Conservation (phyloP, 2,797 vertebrate species). For the Picus viridis region DNA sequence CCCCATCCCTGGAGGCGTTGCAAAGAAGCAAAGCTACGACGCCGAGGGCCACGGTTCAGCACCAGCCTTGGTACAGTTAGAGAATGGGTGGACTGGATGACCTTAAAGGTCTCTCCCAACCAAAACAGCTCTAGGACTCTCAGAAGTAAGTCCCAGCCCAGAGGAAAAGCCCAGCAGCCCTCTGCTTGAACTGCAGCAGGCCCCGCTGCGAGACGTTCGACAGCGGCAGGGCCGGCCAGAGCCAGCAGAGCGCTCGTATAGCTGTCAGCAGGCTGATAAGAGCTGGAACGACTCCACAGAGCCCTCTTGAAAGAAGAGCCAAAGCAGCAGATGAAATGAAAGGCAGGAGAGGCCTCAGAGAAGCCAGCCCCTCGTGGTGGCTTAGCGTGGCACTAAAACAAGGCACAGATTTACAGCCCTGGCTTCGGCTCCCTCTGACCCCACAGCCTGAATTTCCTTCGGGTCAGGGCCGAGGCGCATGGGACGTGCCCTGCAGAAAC, state of each 20-base stretch:
- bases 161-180: conserved; percentile 14
- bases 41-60: too few relatives aligned
- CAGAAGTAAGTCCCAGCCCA: conserved; percentile 16
- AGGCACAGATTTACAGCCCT: conserved; percentile 78
- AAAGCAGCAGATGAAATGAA: conserved; percentile 78
- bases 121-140: too few relatives aligned
- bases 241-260: conserved; percentile 81
- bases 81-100: too few relatives aligned
- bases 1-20: too few relatives aligned
- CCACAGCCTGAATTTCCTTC: conserved; percentile 49
- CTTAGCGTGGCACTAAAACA: conserved; percentile 79
- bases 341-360: conserved; percentile 79
- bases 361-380: conserved; percentile 76
- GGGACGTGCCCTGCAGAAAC: not conserved
- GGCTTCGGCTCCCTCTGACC: conserved; percentile 71
- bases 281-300: conserved; percentile 79
- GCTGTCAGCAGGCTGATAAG: conserved; percentile 85
- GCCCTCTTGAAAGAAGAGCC: conserved; percentile 80
- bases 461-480: conserved; percentile 50
- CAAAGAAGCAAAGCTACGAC: too few relatives aligned
- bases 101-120: too few relatives aligned
- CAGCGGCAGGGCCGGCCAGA: conserved; percentile 74
- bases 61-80: too few relatives aligned
- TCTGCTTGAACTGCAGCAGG: conserved; percentile 53
- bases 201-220: conserved; percentile 73